A percentile compares a stretch with the other conserved stretches of the same genome.
Conservation (phyloP, 2,888 invertebrate species). For the Steinernema hermaphroditum region DNA sequence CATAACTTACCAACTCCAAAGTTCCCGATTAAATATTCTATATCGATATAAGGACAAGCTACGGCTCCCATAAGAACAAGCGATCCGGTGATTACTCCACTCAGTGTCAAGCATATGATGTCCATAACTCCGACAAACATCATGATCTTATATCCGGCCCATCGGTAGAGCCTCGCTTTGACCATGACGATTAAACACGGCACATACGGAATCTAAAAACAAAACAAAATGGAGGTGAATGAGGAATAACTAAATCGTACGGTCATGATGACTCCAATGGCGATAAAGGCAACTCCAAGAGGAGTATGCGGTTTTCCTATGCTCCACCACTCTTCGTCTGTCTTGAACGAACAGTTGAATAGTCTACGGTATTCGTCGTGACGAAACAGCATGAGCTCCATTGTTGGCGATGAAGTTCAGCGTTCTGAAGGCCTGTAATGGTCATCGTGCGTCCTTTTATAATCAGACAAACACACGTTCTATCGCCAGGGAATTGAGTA, state of each 20-base stretch:
- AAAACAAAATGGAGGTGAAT: not conserved
- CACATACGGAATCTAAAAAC: not conserved
- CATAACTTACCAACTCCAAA: not conserved
- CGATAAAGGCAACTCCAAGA: not conserved
- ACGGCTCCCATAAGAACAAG: not conserved
- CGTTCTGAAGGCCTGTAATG: too few species aligned
- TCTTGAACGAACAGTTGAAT: not conserved
- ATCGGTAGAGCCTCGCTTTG: not conserved
- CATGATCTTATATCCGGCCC: not conserved
- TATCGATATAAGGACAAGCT: not conserved
- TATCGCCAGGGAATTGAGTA: too few species aligned
- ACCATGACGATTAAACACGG: not conserved
- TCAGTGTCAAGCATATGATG: not conserved
- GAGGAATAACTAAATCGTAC: not conserved
- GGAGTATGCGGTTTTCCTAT: not conserved
- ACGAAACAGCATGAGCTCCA: not conserved
- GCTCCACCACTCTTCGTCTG: not conserved
- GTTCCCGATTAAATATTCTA: not conserved
- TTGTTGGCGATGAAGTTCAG: too few species aligned
- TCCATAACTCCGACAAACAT: not conserved
- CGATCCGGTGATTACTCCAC: not conserved
- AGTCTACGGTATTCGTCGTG: not conserved
- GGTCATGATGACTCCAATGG: not conserved
- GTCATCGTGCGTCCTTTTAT: too few species aligned
- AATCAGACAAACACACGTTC: too few species aligned